These are phyloP conservation scores for Falco punctatus DNA, from an alignment of 2,113 vertebrate genomes.

Conservation along the genomic window DNA sequence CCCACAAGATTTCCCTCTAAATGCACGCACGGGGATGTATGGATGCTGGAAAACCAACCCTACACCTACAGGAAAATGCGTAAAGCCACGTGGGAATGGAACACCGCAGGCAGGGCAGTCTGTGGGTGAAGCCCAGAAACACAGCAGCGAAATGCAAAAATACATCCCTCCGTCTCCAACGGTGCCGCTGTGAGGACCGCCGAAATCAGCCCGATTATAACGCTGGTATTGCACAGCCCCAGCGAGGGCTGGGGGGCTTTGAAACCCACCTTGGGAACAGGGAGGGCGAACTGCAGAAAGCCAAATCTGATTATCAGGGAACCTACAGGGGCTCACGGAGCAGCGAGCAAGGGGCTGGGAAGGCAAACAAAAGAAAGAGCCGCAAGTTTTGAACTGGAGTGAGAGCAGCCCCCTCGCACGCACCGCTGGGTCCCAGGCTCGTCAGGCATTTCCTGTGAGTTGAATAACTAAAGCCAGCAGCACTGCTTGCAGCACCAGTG, in stretches of 20 bases:
- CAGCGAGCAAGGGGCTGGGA: not conserved
- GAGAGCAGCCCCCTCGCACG: not conserved
- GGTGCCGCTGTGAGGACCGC: not conserved
- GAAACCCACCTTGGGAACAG: not conserved
- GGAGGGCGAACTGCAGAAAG: too few relatives aligned
- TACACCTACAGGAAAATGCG: not conserved
- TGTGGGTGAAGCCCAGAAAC: not conserved
- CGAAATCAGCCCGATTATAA: not conserved
- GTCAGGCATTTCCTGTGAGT: not conserved
- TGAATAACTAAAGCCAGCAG: not conserved
- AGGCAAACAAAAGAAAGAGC: rapidly evolving
- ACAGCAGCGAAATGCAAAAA: not conserved
- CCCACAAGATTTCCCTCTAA: not conserved
- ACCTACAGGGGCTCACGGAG: rapidly evolving
- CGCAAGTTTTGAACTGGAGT: not conserved
- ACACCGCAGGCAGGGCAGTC: rapidly evolving
- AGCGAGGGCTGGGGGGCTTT: not conserved
- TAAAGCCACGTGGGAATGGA: not conserved
- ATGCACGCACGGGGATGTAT: not conserved
- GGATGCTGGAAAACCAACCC: not conserved
- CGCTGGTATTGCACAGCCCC: not conserved
- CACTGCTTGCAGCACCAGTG: not conserved
- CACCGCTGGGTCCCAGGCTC: not conserved
- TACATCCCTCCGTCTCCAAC: rapidly evolving
- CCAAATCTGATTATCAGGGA: not conserved